A percentile compares a stretch with the other conserved stretches of the same genome.
Evolutionary conservation across 2,888 invertebrate genomes (phyloP).

Genomic region (Apeira syringaria): DNA sequence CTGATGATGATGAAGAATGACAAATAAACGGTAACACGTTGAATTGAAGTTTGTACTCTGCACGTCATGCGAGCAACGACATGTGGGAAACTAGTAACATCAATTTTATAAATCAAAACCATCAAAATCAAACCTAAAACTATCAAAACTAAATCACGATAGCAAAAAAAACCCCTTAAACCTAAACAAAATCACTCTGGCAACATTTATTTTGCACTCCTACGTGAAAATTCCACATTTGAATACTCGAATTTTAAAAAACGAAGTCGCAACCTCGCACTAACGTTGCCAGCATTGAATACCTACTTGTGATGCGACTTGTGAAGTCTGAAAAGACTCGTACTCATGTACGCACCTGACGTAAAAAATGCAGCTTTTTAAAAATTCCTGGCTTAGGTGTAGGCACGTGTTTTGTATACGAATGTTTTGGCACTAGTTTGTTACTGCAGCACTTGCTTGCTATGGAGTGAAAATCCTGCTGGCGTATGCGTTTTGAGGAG

Average conservation of each 20-base stretch:
- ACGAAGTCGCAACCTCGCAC: slow-evolving; percentile 33
- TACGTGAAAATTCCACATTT: slow-evolving; percentile 33
- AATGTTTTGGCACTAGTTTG: slow-evolving; percentile 4
- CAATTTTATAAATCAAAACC: too few species aligned
- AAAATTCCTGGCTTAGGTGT: slow-evolving; percentile 14
- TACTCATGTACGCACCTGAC: slow-evolving; percentile 39
- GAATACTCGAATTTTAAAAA: slow-evolving; percentile 39
- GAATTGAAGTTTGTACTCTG: too few species aligned
- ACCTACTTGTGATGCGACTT: slow-evolving; percentile 39
- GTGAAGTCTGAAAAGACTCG: slow-evolving; percentile 46
- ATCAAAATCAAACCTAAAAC: too few species aligned
- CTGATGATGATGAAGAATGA: too few species aligned
- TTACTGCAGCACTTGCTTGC: slow-evolving; percentile 1
- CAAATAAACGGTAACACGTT: too few species aligned
- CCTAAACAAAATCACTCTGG: slow-evolving; percentile 7
- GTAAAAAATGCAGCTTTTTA: slow-evolving; percentile 44
- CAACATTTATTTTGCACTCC: slow-evolving; percentile 24
- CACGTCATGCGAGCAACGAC: too few species aligned
- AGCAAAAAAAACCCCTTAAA: too few species aligned
- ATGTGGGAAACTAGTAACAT: too few species aligned
- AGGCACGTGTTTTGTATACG: not conserved
- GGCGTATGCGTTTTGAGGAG: too few species aligned
- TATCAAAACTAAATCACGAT: too few species aligned
- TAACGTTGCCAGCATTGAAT: slow-evolving; percentile 46
- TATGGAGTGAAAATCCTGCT: too few species aligned